These are phyloP conservation scores for Microcebus murinus DNA, from an alignment of 2,113 vertebrate species.

Conservation along the genomic window DNA sequence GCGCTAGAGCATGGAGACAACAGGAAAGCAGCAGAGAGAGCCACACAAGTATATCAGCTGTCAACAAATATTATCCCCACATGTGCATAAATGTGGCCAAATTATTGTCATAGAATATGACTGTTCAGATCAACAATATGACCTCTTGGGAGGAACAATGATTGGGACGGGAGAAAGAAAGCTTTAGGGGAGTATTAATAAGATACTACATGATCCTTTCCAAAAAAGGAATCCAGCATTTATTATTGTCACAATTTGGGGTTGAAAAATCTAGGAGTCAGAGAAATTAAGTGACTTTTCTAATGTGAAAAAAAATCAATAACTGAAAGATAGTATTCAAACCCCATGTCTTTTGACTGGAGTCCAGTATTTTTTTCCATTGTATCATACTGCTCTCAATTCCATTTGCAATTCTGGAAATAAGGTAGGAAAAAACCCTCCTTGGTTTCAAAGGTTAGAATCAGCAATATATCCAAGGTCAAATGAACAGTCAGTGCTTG, in stretches of 20 bases:
- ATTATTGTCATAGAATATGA: background rate
- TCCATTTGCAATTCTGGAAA: conserved; percentile 16
- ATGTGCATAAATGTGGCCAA: background rate
- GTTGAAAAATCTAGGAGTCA: background rate
- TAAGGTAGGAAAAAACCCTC: background rate
- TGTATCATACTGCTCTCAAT: background rate
- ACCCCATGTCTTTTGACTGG: background rate
- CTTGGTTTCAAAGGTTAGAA: background rate
- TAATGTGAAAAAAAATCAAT: background rate
- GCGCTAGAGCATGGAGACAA: background rate
- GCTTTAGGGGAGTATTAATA: background rate
- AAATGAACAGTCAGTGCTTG: background rate
- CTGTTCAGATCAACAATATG: background rate
- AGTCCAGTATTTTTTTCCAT: background rate
- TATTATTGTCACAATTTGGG: background rate
- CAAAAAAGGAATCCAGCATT: background rate
- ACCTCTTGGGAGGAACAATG: background rate
- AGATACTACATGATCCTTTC: background rate
- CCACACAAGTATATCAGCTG: background rate
- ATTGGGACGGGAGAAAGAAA: background rate
- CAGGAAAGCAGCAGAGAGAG: background rate
- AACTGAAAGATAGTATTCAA: background rate
- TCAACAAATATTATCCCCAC: background rate
- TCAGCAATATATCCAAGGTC: background rate
- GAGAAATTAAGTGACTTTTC: background rate